Conservation (phyloP, 2,113 vertebrate genomes). For the Eulacestoma nigropectus region DNA sequence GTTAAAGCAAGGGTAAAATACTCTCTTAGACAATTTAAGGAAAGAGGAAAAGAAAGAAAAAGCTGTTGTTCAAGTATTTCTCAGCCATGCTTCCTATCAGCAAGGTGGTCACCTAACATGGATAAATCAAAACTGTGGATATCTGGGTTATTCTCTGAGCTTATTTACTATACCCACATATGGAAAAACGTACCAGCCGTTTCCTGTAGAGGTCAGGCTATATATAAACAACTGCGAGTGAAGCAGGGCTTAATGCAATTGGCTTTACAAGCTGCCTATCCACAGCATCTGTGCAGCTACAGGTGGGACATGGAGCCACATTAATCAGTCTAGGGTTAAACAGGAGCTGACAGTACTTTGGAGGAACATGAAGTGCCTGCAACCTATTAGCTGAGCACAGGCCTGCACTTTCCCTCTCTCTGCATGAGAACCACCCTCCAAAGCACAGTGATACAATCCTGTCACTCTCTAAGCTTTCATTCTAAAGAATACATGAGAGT, state of each 20-base stretch:
- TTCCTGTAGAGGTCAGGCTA: not conserved
- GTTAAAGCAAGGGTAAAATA: not conserved
- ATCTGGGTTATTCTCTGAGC: not conserved
- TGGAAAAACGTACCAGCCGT: not conserved
- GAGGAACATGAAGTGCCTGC: not conserved
- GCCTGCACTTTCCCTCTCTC: not conserved
- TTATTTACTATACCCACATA: not conserved
- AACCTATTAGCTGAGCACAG: not conserved
- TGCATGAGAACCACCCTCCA: not conserved
- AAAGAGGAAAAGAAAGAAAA: not conserved
- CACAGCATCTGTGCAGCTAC: not conserved
- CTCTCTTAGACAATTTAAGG: not conserved
- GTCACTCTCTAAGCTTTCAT: not conserved
- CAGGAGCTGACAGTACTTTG: constrained; percentile 40
- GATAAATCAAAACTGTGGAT: not conserved
- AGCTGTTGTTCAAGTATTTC: not conserved
- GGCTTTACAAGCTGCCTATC: not conserved
- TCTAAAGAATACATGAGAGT: not conserved
- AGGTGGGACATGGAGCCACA: not conserved
- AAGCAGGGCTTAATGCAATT: not conserved
- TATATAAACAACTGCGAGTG: not conserved
- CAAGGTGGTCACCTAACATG: not conserved
- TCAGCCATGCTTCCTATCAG: not conserved
- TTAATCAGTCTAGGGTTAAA: not conserved
- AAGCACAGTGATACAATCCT: not conserved